These are phyloP conservation scores for Hypselothyrea guttata DNA, from an alignment of 2,888 invertebrate genomes.

Conservation along the genomic window DNA sequence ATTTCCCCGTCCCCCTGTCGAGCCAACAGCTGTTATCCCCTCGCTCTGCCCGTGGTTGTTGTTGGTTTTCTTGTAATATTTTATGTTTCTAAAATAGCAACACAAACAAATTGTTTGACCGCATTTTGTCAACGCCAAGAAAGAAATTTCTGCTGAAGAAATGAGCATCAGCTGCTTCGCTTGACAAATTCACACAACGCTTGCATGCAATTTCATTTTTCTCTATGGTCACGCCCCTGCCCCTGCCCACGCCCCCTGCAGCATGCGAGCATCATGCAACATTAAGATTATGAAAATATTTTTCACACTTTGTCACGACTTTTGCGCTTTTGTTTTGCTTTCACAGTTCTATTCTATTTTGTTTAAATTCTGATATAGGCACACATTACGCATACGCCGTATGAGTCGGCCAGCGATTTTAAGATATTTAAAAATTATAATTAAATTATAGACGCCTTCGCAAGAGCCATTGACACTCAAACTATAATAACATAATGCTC, in stretches of 20 bases:
- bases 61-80: constrained; percentile 1
- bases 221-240: constrained; percentile 2
- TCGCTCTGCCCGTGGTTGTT: too few relatives aligned
- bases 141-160: constrained; percentile 29
- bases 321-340: constrained; percentile 36
- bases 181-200: constrained; percentile 60
- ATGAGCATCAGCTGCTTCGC: constrained; percentile 70
- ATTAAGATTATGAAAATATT: constrained; percentile 70
- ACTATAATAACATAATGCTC: too few relatives aligned
- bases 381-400: too few relatives aligned
- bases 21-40: neutral
- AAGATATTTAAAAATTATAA: neutral
- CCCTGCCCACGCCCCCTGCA: neutral
- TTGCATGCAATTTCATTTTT: constrained; percentile 39
- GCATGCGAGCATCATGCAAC: constrained; percentile 20
- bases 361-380: too few relatives aligned
- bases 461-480: neutral
- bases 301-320: constrained; percentile 70
- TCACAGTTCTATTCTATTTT: neutral
- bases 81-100: constrained; percentile 57
- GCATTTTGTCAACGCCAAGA: constrained; percentile 62
- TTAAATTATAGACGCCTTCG: too few relatives aligned
- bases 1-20: constrained; percentile 39
- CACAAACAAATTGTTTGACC: constrained; percentile 72
- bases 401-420: too few relatives aligned